A percentile compares a stretch with the other conserved stretches of the same genome.
phyloP scores from a whole-genome alignment of 2,113 vertebrate genomes.

The Oreochromis niloticus region DNA sequence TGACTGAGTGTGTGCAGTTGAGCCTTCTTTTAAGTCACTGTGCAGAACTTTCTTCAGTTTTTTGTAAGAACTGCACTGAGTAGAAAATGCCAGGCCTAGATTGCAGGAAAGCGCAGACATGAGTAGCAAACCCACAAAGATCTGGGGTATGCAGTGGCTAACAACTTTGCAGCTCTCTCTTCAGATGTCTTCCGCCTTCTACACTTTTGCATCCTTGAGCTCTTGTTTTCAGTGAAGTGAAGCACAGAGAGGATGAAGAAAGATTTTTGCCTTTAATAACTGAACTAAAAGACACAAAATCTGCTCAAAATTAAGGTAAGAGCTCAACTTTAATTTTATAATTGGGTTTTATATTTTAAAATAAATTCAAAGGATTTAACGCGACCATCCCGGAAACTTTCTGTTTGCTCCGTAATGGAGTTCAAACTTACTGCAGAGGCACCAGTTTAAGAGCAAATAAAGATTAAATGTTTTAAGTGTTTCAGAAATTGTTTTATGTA shows the following conservation, averaged over 20 bases:
- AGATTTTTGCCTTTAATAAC: background rate
- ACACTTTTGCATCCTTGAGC: background rate
- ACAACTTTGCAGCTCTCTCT: conserved; percentile 16
- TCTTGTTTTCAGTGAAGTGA: background rate
- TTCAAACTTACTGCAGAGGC: background rate
- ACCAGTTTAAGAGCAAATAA: background rate
- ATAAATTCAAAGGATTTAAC: rapidly evolving
- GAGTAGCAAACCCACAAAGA: conserved; percentile 15
- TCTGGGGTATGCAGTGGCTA: conserved; percentile 2
- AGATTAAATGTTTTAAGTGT: rapidly evolving
- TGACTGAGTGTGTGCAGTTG: rapidly evolving
- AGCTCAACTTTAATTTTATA: rapidly evolving
- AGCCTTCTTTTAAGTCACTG: rapidly evolving
- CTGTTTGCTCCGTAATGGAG: background rate
- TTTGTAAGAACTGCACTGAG: background rate
- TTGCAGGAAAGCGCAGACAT: background rate
- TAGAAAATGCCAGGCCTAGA: background rate
- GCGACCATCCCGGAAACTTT: rapidly evolving
- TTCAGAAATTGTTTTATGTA: rapidly evolving
- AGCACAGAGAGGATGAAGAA: background rate
- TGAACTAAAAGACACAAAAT: background rate
- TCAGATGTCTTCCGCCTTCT: conserved; percentile 5
- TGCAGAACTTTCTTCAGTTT: background rate
- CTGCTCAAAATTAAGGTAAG: conserved; percentile 17
- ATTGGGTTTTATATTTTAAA: rapidly evolving